Conservation (phyloP, 2,888 invertebrate genomes). For the Lochmaea capreae region DNA sequence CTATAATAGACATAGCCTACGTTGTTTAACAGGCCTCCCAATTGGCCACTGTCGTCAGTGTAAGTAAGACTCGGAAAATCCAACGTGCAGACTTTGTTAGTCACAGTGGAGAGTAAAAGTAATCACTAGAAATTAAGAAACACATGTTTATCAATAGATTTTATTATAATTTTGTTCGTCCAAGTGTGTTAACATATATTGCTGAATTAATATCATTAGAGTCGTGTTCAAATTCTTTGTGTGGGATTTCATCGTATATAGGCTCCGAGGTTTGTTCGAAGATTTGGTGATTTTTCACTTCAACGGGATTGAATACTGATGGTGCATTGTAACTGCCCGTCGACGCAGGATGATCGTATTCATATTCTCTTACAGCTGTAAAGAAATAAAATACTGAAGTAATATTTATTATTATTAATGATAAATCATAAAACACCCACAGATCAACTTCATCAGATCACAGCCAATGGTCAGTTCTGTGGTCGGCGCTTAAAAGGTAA, state of each 20-base stretch:
- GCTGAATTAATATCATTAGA: constrained; percentile 32
- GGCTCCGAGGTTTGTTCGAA: constrained; percentile 67
- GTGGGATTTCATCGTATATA: constrained; percentile 77
- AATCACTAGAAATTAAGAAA: no score
- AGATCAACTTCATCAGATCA: no score
- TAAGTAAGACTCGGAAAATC: no score
- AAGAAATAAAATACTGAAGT: constrained; percentile 34
- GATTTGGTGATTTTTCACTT: constrained; percentile 48
- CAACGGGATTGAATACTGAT: constrained; percentile 61
- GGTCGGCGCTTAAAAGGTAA: no score
- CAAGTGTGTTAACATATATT: constrained; percentile 55
- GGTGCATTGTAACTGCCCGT: constrained; percentile 61
- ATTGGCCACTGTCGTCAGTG: no score
- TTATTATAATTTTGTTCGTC: constrained; percentile 52
- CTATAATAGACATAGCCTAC: no score
- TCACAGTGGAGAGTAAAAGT: no score
- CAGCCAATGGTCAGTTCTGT: no score
- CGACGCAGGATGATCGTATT: constrained; percentile 71
- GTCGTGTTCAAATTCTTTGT: constrained; percentile 38
- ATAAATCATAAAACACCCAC: no score
- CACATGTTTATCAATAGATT: background rate
- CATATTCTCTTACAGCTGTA: constrained; percentile 70
- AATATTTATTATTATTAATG: background rate
- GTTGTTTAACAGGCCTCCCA: no score
- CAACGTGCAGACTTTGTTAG: no score